phyloP scores from a whole-genome alignment of 1,140 invertebrate genomes.

The Zaprionus kolodkinae region DNA sequence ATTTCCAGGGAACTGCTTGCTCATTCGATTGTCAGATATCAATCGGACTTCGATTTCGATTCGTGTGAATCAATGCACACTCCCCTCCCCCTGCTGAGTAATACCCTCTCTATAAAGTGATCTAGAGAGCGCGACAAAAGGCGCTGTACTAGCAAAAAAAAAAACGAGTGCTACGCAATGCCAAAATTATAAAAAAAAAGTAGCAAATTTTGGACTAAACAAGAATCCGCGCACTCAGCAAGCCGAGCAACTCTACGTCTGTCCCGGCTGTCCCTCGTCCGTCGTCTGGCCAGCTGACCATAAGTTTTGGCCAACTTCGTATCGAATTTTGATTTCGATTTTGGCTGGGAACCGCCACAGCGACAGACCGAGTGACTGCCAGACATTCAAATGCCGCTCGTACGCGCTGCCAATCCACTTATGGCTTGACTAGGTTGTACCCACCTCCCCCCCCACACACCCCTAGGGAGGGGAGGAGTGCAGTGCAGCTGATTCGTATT shows the following conservation, averaged over 20 bases:
- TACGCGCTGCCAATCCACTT: constrained; percentile 51
- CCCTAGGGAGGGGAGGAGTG: background rate
- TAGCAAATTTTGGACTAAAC: constrained; percentile 51
- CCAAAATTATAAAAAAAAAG: constrained; percentile 4
- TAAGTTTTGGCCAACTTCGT: constrained; percentile 57
- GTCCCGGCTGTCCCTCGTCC: background rate
- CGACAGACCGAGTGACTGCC: background rate
- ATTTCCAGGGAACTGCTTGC: background rate
- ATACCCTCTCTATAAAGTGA: background rate
- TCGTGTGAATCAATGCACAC: too few relatives aligned
- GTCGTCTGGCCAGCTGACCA: constrained; percentile 32
- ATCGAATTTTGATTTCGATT: constrained; percentile 19
- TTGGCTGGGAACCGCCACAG: constrained; percentile 36
- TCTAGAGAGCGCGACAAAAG: constrained; percentile 61
- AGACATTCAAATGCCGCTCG: constrained; percentile 49
- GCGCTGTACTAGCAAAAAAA: constrained; percentile 52
- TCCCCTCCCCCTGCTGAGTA: constrained; percentile 13
- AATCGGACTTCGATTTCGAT: background rate
- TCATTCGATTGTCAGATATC: background rate
- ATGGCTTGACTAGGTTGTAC: constrained; percentile 67
- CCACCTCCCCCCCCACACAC: background rate
- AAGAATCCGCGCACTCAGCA: constrained; percentile 68
- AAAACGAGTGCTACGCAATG: constrained; percentile 43
- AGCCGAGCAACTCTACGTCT: constrained; percentile 13
- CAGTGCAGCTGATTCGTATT: constrained; percentile 55